Percentiles rank a stretch among this genome's conserved stretches.
Conservation (phyloP, 35 echinoderm and acorn worm genomes). For the Eucidaris tribuloides region DNA sequence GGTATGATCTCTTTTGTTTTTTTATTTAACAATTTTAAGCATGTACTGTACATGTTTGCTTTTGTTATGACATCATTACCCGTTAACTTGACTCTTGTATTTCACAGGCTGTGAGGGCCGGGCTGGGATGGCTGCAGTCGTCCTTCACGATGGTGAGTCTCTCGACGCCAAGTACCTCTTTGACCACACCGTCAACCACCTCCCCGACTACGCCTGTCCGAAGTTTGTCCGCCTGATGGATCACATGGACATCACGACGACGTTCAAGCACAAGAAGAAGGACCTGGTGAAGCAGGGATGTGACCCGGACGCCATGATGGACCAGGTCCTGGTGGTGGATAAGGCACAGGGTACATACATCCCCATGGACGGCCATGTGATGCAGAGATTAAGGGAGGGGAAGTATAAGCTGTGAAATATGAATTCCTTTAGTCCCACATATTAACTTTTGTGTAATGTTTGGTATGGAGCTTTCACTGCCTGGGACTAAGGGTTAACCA, state of each 20-base stretch:
- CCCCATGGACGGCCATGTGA: not conserved
- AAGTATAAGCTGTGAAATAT: slow-evolving; percentile 12
- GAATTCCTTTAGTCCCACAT: too few species aligned
- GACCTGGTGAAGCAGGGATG: slow-evolving; percentile 68
- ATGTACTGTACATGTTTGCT: too few species aligned
- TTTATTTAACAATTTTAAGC: too few species aligned
- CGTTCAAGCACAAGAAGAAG: slow-evolving; percentile 81
- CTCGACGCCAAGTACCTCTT: slow-evolving; percentile 50
- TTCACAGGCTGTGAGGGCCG: slow-evolving; percentile 37
- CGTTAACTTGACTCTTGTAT: too few species aligned
- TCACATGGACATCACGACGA: slow-evolving; percentile 65
- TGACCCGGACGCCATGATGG: slow-evolving; percentile 40
- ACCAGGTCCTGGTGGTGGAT: slow-evolving; percentile 60
- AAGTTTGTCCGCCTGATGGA: slow-evolving; percentile 73
- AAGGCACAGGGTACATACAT: slow-evolving; percentile 37
- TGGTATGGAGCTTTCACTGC: too few species aligned
- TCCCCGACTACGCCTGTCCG: slow-evolving; percentile 82
- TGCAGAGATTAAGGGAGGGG: not conserved
- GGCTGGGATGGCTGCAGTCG: slow-evolving; percentile 58
- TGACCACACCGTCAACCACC: slow-evolving; percentile 50
- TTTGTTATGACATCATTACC: too few species aligned
- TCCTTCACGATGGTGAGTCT: not conserved
- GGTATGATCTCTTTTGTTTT: too few species aligned
- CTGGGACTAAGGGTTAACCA: too few species aligned
- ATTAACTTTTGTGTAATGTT: too few species aligned